These are phyloP conservation scores for Arvicanthis niloticus DNA, from an alignment of 2,113 vertebrate species.

Conservation along the genomic window DNA sequence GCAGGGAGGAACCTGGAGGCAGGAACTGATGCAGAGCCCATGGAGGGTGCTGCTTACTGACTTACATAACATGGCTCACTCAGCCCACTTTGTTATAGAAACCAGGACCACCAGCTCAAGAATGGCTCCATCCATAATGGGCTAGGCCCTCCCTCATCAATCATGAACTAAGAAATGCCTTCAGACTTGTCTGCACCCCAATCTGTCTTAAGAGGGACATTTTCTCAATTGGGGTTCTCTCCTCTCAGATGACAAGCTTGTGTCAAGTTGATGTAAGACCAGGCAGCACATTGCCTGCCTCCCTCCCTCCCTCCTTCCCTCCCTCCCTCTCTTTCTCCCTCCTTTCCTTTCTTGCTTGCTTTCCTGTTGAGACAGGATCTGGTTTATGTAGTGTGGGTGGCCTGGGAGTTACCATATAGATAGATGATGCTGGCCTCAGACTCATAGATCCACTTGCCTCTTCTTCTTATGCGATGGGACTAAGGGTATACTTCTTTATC, in stretches of 20 bases:
- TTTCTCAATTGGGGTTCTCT: background rate
- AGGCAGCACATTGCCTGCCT: background rate
- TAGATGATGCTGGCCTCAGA: background rate
- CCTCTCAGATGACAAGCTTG: background rate
- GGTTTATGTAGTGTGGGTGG: background rate
- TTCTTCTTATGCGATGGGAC: background rate
- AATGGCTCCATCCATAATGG: background rate
- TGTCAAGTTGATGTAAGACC: background rate
- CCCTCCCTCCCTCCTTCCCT: background rate
- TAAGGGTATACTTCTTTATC: background rate
- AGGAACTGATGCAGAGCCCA: background rate
- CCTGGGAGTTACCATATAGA: background rate
- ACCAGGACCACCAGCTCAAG: background rate
- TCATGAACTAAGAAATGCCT: background rate
- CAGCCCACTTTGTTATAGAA: background rate
- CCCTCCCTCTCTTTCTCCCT: background rate
- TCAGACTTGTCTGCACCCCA: background rate
- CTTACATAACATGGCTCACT: background rate
- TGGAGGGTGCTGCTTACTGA: background rate
- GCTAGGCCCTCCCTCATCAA: background rate
- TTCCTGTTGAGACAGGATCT: background rate
- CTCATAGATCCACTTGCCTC: background rate
- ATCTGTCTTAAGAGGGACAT: background rate
- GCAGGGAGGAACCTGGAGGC: background rate
- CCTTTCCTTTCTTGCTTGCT: background rate